Base-by-base conservation (phyloP, 1,140 invertebrate genomes). In the Wiebesia pumilae region DNA sequence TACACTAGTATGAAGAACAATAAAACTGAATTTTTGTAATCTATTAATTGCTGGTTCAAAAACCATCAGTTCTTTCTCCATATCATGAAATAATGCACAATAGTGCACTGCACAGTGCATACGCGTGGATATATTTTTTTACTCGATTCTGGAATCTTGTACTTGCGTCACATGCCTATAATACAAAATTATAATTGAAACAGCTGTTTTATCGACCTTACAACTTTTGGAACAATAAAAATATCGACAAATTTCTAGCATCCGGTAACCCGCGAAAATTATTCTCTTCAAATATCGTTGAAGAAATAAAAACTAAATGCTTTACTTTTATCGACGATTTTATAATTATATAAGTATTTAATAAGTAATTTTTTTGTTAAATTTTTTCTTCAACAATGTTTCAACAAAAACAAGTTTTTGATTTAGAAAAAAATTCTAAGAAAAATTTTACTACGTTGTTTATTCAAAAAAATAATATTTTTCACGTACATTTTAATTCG, bases 81-180 rank as follows among this genome's bases (percentile, higher is more conserved):
- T 71, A 9, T 21, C 30, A 6, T 30, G 4, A 7, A 71, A 71
- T 75, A 75, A 38, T 43, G n/a, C 4, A 14, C 14, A 35, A 43
- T 10, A 43, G 6, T 40, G 3, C 0, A 75, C 9, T 9, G 24
- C 38, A 75, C 24, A 12, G 24, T 40, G 19, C 0, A 43, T 38
- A 33, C 38, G 69, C 35, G 33, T 38, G 24, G 14, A 7, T n/a
- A 21, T 35, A 6, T 38, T 3, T 71, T 38, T 71, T 33, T 21
- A 4, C 35, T 38, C 14, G 10, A 69, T 27, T 12, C 21, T 43
- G 0, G 4, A n/a, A 43, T n/a, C 12, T 43, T 75, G 38, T n/a
- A 10, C 38, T 40, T 75, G 38, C 71, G 71, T 75, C 71, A 75
- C 40, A 75, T 75, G 71, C 43, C 27, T 43, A 75, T 27, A 43